Conservation (phyloP, 2,797 vertebrate genomes). For the Halcyon badia region DNA sequence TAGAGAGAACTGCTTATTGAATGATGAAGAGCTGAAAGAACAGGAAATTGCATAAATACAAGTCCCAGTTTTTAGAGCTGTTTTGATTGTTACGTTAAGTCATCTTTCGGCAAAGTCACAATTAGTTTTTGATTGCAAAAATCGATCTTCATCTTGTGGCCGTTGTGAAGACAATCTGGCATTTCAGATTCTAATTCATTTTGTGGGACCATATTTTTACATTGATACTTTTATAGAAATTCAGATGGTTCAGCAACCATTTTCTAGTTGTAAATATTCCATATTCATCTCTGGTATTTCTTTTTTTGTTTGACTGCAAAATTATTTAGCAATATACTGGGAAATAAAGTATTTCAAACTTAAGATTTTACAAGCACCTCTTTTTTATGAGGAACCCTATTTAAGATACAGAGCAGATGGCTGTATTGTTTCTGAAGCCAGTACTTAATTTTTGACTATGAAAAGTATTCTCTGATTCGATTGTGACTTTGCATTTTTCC, state of each 20-base stretch:
- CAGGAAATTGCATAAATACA: slow-evolving; percentile 34
- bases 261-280: slow-evolving; percentile 47
- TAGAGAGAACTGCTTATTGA: not conserved
- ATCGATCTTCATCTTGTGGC: not conserved
- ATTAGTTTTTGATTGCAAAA: slow-evolving; percentile 21
- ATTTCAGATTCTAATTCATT: slow-evolving; percentile 19
- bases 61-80: slow-evolving; percentile 9
- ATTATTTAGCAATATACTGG: slow-evolving; percentile 47
- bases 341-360: slow-evolving; percentile 65
- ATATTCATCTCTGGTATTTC: slow-evolving; percentile 30
- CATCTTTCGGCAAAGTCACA: slow-evolving; percentile 43
- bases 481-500: slow-evolving; percentile 47
- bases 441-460: not conserved
- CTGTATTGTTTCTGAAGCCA: slow-evolving; percentile 22
- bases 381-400: slow-evolving; percentile 6
- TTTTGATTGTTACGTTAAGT: slow-evolving; percentile 17
- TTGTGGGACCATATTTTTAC: not conserved
- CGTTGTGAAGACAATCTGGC: slow-evolving; percentile 15
- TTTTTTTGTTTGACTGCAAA: slow-evolving; percentile 40
- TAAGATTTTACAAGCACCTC: slow-evolving; percentile 30
- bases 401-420: not conserved
- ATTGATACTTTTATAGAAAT: slow-evolving; percentile 42
- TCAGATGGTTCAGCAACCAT: slow-evolving; percentile 18
- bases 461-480: not conserved
- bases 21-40: slow-evolving; percentile 2